Base-by-base conservation (phyloP, 2,797 vertebrate genomes). In the Sparus aurata region DNA sequence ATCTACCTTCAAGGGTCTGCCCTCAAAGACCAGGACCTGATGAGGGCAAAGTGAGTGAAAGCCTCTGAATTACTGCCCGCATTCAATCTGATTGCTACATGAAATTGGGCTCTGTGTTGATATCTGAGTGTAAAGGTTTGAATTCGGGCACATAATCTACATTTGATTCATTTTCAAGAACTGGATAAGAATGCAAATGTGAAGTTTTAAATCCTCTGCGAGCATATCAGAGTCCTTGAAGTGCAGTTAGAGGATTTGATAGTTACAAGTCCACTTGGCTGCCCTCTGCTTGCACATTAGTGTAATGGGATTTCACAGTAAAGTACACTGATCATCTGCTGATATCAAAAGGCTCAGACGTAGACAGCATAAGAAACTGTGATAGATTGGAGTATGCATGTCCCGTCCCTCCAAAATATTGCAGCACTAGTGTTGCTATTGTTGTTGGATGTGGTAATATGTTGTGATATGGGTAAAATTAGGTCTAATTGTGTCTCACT, bases 1-100 rank as follows among this genome's bases (percentile, higher is more conserved):
- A 96, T 96, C 85, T 97, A 96, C 84, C 94, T 97, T 59, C 96
- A 97, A 72, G 96, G 96, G 12, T 97, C 96, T 2, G 95, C 96
- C 10, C 93, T 97, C 49, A 97, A 97, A 85, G 96, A 97, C 87
- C 96, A 96, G 91, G 96, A 97, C 85, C 92, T 97, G 65, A 96
- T 96, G 96, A 95, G 96, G 81, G 96, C 96, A 77, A 97, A 97
- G 96, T 96, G 87, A 93, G 96, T 90, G 18, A 23, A 52, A 16
- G 7, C 12, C 16, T 25, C 25, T 66, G 22, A 12, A 15, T 27
- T 2, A 1, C 12, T n/a, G 41, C 20, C 23, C 1, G 9, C 7
- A n/a, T 34, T 53, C 17, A 61, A 2, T 61, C 2, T 17, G n/a
- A 73, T 27, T 9, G 38, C 41, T 8, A 2, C 7, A 10, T 52